A percentile compares a stretch with the other conserved stretches of the same genome.
Evolutionary conservation across 2,113 vertebrate genomes (phyloP).

Genomic region (Aramus guarauna): DNA sequence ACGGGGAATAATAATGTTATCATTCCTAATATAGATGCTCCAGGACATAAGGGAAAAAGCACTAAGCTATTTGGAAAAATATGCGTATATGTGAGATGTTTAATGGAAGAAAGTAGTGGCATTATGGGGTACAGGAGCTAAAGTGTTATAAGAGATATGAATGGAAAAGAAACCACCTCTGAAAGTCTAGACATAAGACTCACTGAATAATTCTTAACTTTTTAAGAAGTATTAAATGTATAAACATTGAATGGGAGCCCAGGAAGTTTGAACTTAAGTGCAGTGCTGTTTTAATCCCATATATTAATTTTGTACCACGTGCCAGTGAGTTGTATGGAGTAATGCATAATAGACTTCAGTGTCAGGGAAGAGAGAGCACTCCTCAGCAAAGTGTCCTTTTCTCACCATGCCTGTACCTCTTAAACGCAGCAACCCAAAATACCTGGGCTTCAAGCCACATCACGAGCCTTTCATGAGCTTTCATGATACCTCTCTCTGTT

Average conservation of each 20-base stretch:
- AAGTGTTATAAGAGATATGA: neutral
- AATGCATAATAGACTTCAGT: neutral
- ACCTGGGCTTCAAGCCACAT: neutral
- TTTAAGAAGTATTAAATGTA: neutral
- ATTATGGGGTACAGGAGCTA: neutral
- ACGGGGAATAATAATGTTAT: neutral
- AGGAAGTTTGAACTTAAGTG: neutral
- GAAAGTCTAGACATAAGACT: neutral
- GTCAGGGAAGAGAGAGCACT: neutral
- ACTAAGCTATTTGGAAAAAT: neutral
- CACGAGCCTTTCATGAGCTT: neutral
- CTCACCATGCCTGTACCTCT: neutral
- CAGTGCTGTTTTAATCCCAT: neutral
- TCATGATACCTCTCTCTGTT: neutral
- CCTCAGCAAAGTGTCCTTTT: neutral
- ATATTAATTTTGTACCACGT: neutral
- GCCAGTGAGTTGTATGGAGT: neutral
- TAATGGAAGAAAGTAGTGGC: neutral
- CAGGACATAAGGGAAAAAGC: neutral
- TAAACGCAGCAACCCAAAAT: neutral
- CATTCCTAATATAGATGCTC: neutral
- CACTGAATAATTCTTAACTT: neutral
- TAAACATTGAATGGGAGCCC: neutral
- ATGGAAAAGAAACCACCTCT: neutral
- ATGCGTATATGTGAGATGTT: neutral